Percentiles rank a stretch among this genome's conserved stretches.
These are phyloP conservation scores for Colinus virginianus DNA, from an alignment of 2,113 vertebrate genomes.

Conservation along the genomic window DNA sequence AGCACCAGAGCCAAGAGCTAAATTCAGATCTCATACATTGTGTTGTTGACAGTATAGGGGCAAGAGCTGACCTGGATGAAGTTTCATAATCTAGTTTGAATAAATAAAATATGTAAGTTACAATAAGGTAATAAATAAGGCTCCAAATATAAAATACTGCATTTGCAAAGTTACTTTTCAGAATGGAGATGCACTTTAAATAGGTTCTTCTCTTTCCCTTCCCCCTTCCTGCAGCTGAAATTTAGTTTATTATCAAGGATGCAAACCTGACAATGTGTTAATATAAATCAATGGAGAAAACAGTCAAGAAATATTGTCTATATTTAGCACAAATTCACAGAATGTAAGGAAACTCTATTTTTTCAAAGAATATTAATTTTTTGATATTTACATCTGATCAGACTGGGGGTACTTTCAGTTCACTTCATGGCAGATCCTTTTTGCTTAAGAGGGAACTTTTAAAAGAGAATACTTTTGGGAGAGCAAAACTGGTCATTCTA, in stretches of 20 bases:
- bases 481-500: not conserved
- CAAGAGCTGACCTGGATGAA: not conserved
- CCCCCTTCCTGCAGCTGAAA: not conserved
- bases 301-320: not conserved
- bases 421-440: not conserved
- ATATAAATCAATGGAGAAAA: not conserved
- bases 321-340: not conserved
- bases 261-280: not conserved
- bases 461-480: not conserved
- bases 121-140: not conserved
- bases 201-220: not conserved
- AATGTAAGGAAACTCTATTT: not conserved
- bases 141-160: not conserved
- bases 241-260: not conserved
- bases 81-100: not conserved
- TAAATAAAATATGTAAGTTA: not conserved
- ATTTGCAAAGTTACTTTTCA: not conserved
- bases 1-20: not conserved
- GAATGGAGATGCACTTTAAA: not conserved
- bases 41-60: not conserved
- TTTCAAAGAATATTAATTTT: not conserved
- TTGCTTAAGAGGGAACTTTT: not conserved
- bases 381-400: not conserved
- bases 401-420: not conserved
- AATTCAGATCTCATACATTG: not conserved